These are phyloP conservation scores for Emydocephalus ijimae DNA, from an alignment of 2,113 vertebrate genomes.

Conservation along the genomic window DNA sequence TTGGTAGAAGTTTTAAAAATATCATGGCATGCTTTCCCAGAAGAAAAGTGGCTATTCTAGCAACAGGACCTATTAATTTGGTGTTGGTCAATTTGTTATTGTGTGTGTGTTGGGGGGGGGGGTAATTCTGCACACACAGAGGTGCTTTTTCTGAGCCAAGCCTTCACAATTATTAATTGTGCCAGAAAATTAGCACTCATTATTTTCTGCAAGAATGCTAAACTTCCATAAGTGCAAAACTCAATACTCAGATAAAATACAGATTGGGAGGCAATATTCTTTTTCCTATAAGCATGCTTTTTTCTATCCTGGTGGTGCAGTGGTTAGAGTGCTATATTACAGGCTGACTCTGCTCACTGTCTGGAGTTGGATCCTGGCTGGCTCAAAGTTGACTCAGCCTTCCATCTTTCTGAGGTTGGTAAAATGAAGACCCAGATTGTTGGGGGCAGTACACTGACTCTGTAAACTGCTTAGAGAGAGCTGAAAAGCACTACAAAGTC, in stretches of 20 bases:
- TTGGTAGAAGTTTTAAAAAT: neutral
- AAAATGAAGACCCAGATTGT: too few relatives aligned
- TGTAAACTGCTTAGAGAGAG: too few relatives aligned
- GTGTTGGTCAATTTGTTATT: neutral
- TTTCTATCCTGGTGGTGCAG: too few relatives aligned
- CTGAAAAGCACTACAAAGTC: too few relatives aligned
- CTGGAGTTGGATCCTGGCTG: too few relatives aligned
- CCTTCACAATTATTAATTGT: neutral
- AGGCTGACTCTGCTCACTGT: too few relatives aligned
- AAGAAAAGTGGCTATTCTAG: neutral
- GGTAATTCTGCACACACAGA: neutral
- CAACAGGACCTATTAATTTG: neutral
- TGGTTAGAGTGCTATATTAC: too few relatives aligned
- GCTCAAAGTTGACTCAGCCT: too few relatives aligned
- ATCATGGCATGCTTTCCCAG: neutral
- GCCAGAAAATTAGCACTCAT: neutral
- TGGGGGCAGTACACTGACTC: too few relatives aligned
- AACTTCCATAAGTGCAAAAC: neutral
- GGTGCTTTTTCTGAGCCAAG: neutral
- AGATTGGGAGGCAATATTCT: neutral
- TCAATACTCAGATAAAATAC: neutral
- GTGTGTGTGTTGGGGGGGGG: neutral
- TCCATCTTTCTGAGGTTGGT: too few relatives aligned
- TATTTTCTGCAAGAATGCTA: neutral
- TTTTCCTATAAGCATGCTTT: neutral